Conservation (phyloP, 2,113 vertebrate genomes). For the Macrotis lagotis region DNA sequence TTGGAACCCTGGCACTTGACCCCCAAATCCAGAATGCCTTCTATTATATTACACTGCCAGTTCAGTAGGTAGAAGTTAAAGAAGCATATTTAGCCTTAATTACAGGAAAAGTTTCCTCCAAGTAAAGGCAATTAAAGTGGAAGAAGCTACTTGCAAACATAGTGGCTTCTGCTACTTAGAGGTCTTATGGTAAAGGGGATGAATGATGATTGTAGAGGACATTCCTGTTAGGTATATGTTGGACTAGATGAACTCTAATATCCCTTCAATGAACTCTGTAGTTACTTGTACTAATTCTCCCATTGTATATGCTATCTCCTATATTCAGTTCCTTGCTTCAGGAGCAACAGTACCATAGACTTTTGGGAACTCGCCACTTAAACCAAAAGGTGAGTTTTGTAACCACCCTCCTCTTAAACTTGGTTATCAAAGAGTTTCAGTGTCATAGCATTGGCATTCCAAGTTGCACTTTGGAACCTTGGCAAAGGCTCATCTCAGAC, state of each 20-base stretch:
- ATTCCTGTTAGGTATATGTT: background rate
- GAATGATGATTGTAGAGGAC: background rate
- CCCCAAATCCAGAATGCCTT: background rate
- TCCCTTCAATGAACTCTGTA: background rate
- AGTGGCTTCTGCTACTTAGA: background rate
- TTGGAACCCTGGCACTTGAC: background rate
- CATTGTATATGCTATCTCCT: slow-evolving; percentile 19
- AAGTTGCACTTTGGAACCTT: background rate
- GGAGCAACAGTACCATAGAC: background rate
- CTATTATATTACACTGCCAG: background rate
- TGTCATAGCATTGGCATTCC: background rate
- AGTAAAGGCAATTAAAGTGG: background rate
- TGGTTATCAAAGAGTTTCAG: background rate
- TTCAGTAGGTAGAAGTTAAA: background rate
- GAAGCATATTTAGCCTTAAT: background rate
- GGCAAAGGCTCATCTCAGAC: background rate
- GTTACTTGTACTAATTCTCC: background rate
- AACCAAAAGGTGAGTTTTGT: background rate
- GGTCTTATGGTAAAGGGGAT: background rate
- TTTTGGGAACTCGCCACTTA: slow-evolving; percentile 8
- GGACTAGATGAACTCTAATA: background rate
- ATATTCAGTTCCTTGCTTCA: slow-evolving; percentile 20
- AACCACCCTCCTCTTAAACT: background rate
- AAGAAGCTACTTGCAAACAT: background rate
- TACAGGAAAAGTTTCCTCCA: background rate